Evolutionary conservation across 2,113 vertebrate species (phyloP), one percentile per base, ranked within the genome.

Genomic region (Hyaena hyaena): DNA sequence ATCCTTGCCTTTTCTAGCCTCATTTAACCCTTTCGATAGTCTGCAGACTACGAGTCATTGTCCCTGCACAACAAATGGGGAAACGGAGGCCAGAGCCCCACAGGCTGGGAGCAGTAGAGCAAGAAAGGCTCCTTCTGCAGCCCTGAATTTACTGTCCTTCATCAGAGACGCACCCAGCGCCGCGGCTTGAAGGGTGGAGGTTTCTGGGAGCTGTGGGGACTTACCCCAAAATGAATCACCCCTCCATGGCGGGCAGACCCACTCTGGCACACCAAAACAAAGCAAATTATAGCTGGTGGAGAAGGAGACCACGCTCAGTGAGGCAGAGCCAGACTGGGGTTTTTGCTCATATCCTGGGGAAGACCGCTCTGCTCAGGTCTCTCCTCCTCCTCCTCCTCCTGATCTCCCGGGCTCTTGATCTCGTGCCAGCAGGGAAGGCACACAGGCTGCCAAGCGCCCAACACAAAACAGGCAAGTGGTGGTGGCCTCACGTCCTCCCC

Each of bases 111-210:
- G 92, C 19, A 33, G n/a, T 2, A 4, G 53, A 45, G 77, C 58
- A 35, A 39, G 73, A 31, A 43, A 84, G n/a, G 2, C 55, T 68
- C 68, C 10, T 61, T 66, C 24, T 2, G 19, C 19, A 50, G 74
- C 10, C 58, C 31, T 3, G 24, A 19, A 17, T 31, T 17, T 23
- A 45, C 0, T 0, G 9, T n/a, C 65, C 21, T 71, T 86, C 53
- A 7, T 10, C 7, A 3, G 24, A 83, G 43, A 63, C 2, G 48
- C 28, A 19, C 5, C 3, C 12, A 2, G 4, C 2, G 28, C 43
- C 24, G 55, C 31, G 66, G 55, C 63, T 14, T 11, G 31, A 19
- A 65, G 48, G 14, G 24, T 19, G 21, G 48, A 35, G 35, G 21
- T 63, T 88, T 79, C 39, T 58, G 86, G 95, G 65, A 73, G 74